These are phyloP conservation scores for Ceriagrion tenellum DNA, from an alignment of 2,888 invertebrate species.

Conservation along the genomic window DNA sequence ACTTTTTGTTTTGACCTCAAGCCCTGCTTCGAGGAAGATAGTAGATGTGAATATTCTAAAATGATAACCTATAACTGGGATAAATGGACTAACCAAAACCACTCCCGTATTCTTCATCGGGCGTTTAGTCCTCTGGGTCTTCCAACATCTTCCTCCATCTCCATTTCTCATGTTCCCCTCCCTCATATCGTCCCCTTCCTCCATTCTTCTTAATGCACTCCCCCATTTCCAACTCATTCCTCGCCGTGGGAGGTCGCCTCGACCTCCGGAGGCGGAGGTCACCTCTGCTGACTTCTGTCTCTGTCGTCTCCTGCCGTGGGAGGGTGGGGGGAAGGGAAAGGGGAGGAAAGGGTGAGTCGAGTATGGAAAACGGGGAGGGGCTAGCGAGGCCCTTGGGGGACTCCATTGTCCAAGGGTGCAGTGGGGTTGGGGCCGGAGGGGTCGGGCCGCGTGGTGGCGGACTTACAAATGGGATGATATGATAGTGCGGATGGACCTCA, in stretches of 20 bases:
- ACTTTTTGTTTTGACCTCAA: too few species aligned
- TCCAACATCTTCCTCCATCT: neutral
- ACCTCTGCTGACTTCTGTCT: conserved; percentile 42
- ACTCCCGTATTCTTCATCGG: neutral
- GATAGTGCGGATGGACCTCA: conserved; percentile 44
- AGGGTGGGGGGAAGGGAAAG: neutral
- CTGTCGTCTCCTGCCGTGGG: neutral
- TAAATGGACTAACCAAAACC: neutral
- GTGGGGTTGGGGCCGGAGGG: neutral
- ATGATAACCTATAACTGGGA: neutral
- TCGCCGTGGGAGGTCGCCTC: conserved; percentile 55
- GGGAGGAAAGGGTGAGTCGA: neutral
- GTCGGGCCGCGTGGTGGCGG: neutral
- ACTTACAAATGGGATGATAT: neutral
- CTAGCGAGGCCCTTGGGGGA: neutral
- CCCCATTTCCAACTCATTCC: neutral
- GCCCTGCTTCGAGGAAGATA: too few species aligned
- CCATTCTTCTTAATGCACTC: neutral
- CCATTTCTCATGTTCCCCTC: neutral
- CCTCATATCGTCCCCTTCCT: neutral
- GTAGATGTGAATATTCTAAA: neutral
- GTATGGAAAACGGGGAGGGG: neutral
- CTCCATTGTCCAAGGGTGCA: neutral
- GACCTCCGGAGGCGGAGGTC: conserved; percentile 48
- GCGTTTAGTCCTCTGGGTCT: neutral